Evolutionary conservation across 2,797 vertebrate genomes (phyloP).

Genomic region (Macrochelys suwanniensis): DNA sequence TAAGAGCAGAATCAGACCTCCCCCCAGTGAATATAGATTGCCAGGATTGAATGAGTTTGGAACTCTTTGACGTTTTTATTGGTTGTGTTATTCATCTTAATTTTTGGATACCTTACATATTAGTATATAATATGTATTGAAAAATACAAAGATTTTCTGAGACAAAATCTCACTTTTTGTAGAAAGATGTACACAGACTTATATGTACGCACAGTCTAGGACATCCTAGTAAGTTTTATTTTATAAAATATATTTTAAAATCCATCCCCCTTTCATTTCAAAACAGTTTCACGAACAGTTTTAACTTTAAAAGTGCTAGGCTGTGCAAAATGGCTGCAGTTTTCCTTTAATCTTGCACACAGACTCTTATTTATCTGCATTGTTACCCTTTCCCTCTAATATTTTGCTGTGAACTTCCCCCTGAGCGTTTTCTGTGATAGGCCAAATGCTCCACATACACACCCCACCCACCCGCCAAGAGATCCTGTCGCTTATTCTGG

Average conservation of each 20-base stretch:
- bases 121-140: not conserved
- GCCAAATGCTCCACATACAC: not conserved
- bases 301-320: slow-evolving; percentile 12
- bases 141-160: not conserved
- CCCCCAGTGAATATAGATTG: not conserved
- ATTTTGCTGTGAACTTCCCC: not conserved
- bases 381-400: not conserved
- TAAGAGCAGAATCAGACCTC: not conserved
- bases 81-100: not conserved
- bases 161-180: too few relatives aligned
- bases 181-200: too few relatives aligned
- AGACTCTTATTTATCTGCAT: not conserved
- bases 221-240: not conserved
- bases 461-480: not conserved
- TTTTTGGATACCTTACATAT: not conserved
- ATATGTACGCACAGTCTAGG: too few relatives aligned
- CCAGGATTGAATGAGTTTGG: not conserved
- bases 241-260: not conserved
- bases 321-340: not conserved
- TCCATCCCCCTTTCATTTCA: not conserved
- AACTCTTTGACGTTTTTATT: not conserved
- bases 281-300: not conserved
- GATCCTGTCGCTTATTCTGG: slow-evolving; percentile 17
- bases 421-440: slow-evolving; percentile 15
- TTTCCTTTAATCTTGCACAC: not conserved